Conservation (phyloP, 1,140 invertebrate species). For the Drosophila malerkotliana region DNA sequence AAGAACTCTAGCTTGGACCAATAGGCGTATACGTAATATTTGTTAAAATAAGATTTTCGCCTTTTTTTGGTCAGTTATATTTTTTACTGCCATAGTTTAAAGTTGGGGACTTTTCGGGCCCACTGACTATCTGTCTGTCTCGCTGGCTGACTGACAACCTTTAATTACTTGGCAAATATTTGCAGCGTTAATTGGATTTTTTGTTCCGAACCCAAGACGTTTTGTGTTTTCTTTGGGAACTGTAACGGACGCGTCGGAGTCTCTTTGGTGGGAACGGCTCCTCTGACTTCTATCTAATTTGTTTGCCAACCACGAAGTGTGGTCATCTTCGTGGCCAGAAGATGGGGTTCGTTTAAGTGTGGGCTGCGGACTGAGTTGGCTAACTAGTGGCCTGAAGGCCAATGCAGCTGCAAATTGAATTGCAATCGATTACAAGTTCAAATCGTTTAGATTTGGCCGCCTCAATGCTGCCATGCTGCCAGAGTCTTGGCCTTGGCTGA, state of each 20-base stretch:
- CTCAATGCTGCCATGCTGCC: slow-evolving; percentile 60
- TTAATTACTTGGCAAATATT: slow-evolving; percentile 79
- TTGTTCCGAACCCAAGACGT: slow-evolving; percentile 10
- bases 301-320: slow-evolving; percentile 55
- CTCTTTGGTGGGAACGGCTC: slow-evolving; percentile 36
- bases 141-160: slow-evolving; percentile 34
- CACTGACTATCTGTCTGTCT: slow-evolving; percentile 18
- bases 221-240: slow-evolving; percentile 24
- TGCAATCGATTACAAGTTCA: slow-evolving; percentile 81
- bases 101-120: slow-evolving; percentile 21
- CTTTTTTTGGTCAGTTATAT: background rate
- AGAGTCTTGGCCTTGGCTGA: slow-evolving; percentile 74
- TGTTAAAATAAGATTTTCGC: background rate
- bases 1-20: background rate
- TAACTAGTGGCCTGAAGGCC: slow-evolving; percentile 1
- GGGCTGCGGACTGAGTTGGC: background rate
- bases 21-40: slow-evolving; percentile 2
- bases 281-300: slow-evolving; percentile 36
- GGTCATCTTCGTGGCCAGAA: slow-evolving; percentile 25
- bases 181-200: slow-evolving; percentile 76
- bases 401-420: slow-evolving; percentile 73
- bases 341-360: background rate
- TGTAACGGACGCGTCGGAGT: slow-evolving; percentile 54
- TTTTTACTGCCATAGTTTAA: slow-evolving; percentile 8
- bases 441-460: slow-evolving; percentile 78